Percentiles rank a stretch among this genome's conserved stretches.
These are phyloP conservation scores for Oncorhynchus clarkii DNA, from an alignment of 2,113 vertebrate species.

Conservation along the genomic window DNA sequence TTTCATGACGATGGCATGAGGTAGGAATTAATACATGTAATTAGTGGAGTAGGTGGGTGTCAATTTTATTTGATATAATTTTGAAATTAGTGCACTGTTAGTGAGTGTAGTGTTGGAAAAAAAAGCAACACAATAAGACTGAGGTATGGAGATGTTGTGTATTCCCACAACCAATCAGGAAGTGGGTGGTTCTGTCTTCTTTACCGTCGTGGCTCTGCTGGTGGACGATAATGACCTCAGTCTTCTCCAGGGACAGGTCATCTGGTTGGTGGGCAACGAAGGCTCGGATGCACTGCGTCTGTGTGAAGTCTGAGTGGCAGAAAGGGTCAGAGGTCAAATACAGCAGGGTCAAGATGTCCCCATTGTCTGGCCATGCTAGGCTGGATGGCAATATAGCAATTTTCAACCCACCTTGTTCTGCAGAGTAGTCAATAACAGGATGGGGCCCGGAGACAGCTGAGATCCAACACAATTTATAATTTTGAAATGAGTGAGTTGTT, in stretches of 20 bases:
- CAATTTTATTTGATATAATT: no score
- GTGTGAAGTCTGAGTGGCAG: slow-evolving; percentile 74
- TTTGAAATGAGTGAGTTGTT: no score
- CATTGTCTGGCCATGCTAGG: not conserved
- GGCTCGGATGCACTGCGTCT: slow-evolving; percentile 89
- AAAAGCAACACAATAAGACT: no score
- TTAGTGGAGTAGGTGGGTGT: no score
- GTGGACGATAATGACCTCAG: slow-evolving; percentile 87
- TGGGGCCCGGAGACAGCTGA: slow-evolving; percentile 83
- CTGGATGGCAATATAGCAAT: not conserved
- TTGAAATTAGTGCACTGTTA: no score
- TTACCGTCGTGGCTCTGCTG: slow-evolving; percentile 89
- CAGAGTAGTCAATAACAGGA: slow-evolving; percentile 68
- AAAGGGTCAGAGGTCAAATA: slow-evolving; percentile 8
- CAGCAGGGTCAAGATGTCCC: not conserved
- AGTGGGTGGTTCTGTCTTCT: slow-evolving; percentile 21
- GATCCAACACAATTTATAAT: slow-evolving; percentile 91
- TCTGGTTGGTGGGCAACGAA: slow-evolving; percentile 90
- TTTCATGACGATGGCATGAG: no score
- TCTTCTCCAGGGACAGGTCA: slow-evolving; percentile 91
- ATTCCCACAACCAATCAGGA: no score
- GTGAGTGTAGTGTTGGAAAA: no score
- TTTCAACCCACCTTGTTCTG: slow-evolving; percentile 65
- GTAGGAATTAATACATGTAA: no score
- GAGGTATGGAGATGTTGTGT: no score